These are phyloP conservation scores for Platichthys flesus DNA, from an alignment of 2,113 vertebrate genomes.

Conservation along the genomic window DNA sequence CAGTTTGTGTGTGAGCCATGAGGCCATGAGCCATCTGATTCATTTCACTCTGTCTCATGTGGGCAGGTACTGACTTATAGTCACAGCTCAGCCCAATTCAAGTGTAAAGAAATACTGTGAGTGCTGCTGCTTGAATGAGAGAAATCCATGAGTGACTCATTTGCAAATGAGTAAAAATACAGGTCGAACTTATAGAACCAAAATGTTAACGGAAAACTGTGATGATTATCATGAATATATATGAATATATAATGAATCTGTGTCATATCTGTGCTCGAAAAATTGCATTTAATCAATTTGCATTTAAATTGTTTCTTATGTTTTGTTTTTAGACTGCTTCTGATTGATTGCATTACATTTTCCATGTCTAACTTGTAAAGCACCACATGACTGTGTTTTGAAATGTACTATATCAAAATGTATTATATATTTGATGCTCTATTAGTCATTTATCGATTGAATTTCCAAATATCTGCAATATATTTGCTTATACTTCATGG, in stretches of 20 bases:
- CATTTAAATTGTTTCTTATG: not conserved
- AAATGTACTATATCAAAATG: not conserved
- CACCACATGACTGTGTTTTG: not conserved
- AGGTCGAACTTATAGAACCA: not conserved
- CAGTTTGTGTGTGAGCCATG: slow-evolving; percentile 28
- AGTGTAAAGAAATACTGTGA: slow-evolving; percentile 24
- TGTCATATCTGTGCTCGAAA: not conserved
- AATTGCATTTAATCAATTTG: not conserved
- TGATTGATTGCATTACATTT: not conserved
- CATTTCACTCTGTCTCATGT: slow-evolving; percentile 37
- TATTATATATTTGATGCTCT: not conserved
- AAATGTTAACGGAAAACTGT: not conserved
- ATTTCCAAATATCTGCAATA: not conserved
- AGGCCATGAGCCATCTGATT: slow-evolving; percentile 45
- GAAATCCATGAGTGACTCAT: slow-evolving; percentile 23
- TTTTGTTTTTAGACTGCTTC: not conserved
- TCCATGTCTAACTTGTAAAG: not conserved
- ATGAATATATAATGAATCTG: not conserved
- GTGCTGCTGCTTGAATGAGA: slow-evolving; percentile 2
- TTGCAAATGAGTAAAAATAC: slow-evolving; percentile 21
- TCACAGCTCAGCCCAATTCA: slow-evolving; percentile 24
- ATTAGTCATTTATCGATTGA: not conserved
- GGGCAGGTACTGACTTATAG: slow-evolving; percentile 39
- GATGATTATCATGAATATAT: not conserved
- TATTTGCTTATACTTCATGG: not conserved